Base-by-base conservation (phyloP, 2,113 vertebrate genomes). In the Thryonomys swinderianus region DNA sequence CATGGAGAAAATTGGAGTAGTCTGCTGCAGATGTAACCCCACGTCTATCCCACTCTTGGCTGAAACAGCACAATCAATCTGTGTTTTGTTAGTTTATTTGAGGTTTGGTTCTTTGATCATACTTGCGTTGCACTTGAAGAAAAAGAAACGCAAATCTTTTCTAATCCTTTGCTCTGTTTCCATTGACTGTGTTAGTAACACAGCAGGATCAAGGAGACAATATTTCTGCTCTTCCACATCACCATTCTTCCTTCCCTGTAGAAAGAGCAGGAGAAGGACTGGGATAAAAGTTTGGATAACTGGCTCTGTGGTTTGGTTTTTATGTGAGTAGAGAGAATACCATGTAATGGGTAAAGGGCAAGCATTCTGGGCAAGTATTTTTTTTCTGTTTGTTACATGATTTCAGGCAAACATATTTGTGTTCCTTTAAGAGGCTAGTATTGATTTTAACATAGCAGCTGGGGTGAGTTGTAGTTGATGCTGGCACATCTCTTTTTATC, bases 371-470 rank as follows among this genome's bases (percentile, higher is more conserved):
- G 83, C 62, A 78, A 14, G 48, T 51, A 51, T 51, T 5, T 59
- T 94, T 80, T 74, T 90, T 40, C 93, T 66, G 71, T 93, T 62
- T 90, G 78, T 87, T 85, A 90, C 66, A 55, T 27, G 93, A 92
- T 92, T 76, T 87, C 82, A 73, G 81, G 76, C 73, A 94, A 91
- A 82, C 0, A 23, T 57, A 51, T 87, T 91, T 88, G 62, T 97
- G 59, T 93, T 85, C 82, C 85, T 90, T 85, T 82, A 96, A 96
- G 90, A 81, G 90, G n/a, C 94, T 80, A 42, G 30, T 94, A 82
- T 88, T 95, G 95, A 95, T 80, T 95, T 95, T 93, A 62, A 73
- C 95, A 86, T 96, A 66, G 78, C 85, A 86, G 93, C 88, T 74
- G 53, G 80, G 88, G 92, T 82, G 67, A 66, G 73, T 90, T 96